Evolutionary conservation across 2,797 vertebrate genomes (phyloP).

Genomic region (Gymnoscopelus braueri): DNA sequence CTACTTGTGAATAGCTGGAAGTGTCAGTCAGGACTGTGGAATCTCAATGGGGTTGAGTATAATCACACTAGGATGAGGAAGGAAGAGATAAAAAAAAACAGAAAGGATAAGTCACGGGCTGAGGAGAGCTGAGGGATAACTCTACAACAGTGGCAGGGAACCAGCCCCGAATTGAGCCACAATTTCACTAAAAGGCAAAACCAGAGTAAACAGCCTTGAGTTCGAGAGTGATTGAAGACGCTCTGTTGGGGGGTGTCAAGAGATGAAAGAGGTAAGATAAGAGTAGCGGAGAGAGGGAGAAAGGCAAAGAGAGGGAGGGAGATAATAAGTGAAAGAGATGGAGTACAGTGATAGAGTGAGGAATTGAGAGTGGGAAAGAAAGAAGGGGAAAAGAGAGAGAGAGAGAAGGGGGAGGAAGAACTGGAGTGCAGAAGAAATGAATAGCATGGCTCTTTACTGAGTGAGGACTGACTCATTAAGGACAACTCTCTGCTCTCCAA

Average conservation of each 20-base stretch:
- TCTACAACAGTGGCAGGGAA: constrained; percentile 1
- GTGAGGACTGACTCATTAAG: constrained; percentile 55
- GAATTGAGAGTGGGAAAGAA: constrained; percentile 47
- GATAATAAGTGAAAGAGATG: constrained; percentile 16
- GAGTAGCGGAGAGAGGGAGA: not conserved
- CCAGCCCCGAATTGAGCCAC: constrained; percentile 37
- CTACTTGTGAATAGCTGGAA: constrained; percentile 39
- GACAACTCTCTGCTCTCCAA: constrained; percentile 32
- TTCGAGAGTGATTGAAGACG: too few species aligned
- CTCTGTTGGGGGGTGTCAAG: too few species aligned
- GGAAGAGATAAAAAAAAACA: constrained; percentile 30
- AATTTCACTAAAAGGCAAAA: constrained; percentile 1
- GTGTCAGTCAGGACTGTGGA: constrained; percentile 44
- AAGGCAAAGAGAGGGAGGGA: not conserved
- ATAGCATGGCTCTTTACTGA: constrained; percentile 33
- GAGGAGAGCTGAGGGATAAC: constrained; percentile 25
- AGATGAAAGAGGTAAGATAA: too few species aligned
- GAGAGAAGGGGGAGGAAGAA: constrained; percentile 10
- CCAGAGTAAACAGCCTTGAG: not conserved
- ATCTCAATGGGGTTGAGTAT: constrained; percentile 37
- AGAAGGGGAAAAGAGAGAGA: not conserved
- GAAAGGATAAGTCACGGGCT: constrained; percentile 58
- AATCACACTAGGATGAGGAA: constrained; percentile 8
- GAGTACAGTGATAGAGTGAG: constrained; percentile 26
- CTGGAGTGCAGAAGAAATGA: constrained; percentile 31